These are phyloP conservation scores for Rotaria sp. DNA, from an alignment of 2,888 invertebrate genomes.

Conservation along the genomic window DNA sequence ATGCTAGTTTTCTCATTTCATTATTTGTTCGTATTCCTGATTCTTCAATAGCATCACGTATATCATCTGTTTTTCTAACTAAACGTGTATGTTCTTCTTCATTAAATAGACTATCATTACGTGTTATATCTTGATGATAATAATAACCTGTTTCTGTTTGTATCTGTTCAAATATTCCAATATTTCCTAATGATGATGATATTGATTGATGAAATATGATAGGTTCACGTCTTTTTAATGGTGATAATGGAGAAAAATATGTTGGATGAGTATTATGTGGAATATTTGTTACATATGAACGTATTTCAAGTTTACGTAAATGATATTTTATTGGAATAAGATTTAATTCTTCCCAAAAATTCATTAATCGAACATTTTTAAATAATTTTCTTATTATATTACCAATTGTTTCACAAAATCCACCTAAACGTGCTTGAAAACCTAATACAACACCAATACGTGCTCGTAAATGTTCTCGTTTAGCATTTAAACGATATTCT, in stretches of 20 bases:
- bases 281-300: not conserved
- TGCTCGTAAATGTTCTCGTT: slow-evolving; percentile 21
- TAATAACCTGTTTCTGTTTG: not conserved
- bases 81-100: not conserved
- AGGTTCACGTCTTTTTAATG: not conserved
- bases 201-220: not conserved
- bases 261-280: not conserved
- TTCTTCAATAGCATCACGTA: not conserved
- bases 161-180: not conserved
- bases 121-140: not conserved
- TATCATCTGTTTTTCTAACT: not conserved
- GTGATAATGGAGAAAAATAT: not conserved
- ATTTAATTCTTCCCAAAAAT: not conserved
- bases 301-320: not conserved
- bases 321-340: not conserved
- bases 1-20: slow-evolving; percentile 1
- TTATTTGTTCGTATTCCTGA: not conserved
- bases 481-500: not conserved
- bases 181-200: not conserved
- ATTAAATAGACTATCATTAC: not conserved
- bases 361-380: not conserved
- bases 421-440: slow-evolving; percentile 1
- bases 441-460: not conserved
- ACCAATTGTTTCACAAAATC: not conserved
- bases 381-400: not conserved